These are phyloP conservation scores for Ectobius pallidus DNA, from an alignment of 2,888 invertebrate species.

Conservation along the genomic window DNA sequence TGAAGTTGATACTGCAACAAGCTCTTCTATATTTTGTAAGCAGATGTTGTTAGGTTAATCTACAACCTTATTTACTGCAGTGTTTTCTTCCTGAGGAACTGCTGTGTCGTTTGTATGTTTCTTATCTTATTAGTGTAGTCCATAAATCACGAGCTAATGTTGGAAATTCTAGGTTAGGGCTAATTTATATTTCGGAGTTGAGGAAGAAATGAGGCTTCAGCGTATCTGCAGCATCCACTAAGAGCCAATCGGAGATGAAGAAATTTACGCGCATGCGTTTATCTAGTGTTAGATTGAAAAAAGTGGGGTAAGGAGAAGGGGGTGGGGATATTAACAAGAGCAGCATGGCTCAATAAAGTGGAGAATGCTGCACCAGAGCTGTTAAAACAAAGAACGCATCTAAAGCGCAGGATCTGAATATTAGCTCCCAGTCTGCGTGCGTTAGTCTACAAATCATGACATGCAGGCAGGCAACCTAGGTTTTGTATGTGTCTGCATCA, in stretches of 20 bases:
- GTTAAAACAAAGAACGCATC: slow-evolving; percentile 3
- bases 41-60: too few species aligned
- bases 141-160: background rate
- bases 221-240: slow-evolving; percentile 31
- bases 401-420: background rate
- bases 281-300: background rate
- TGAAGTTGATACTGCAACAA: too few species aligned
- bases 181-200: background rate
- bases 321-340: background rate
- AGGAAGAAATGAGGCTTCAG: background rate
- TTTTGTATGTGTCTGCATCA: too few species aligned
- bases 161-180: background rate
- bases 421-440: background rate
- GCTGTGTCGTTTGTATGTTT: too few species aligned
- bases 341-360: slow-evolving; percentile 18
- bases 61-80: too few species aligned
- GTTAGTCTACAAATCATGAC: background rate
- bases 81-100: too few species aligned
- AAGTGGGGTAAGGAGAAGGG: background rate
- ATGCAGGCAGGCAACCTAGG: too few species aligned
- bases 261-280: slow-evolving; percentile 27
- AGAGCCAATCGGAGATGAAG: slow-evolving; percentile 29
- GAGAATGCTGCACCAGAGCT: background rate
- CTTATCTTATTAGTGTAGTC: too few species aligned
- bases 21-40: too few species aligned